Conservation (phyloP, 2,888 invertebrate genomes). For the Nephrotoma appendiculata region DNA sequence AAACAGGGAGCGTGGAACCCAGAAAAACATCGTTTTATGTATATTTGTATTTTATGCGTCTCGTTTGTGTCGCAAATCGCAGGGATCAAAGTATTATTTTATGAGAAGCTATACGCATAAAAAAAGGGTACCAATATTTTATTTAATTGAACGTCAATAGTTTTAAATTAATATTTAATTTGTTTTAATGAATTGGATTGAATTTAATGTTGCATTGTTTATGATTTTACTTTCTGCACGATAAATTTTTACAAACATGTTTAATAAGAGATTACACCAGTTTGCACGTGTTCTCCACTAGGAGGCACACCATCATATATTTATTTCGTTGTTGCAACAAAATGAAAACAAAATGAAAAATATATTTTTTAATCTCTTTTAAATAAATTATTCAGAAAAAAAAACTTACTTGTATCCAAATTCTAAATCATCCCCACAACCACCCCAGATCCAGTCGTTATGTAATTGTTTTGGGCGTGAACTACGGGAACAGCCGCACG, state of each 20-base stretch:
- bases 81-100: background rate
- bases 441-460: slow-evolving; percentile 95
- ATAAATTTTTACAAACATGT: background rate
- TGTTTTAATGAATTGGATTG: background rate
- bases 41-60: background rate
- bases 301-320: background rate
- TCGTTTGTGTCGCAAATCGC: background rate
- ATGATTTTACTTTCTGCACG: background rate
- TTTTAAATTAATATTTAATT: background rate
- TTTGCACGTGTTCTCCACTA: background rate
- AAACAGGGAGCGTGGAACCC: background rate
- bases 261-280: no score
- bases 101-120: background rate
- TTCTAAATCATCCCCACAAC: slow-evolving; percentile 93
- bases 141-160: background rate
- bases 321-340: background rate
- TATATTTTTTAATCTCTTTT: no score
- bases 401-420: slow-evolving; percentile 78
- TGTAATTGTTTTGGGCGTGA: slow-evolving; percentile 69
- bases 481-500: slow-evolving; percentile 80
- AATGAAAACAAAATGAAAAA: background rate
- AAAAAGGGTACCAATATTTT: background rate
- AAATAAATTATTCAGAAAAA: background rate
- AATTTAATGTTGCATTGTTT: background rate
- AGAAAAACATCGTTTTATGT: background rate